These are phyloP conservation scores for Danio rerio DNA, from an alignment of 2,113 vertebrate genomes.

Conservation along the genomic window GRCz12tu NC_133177.1:4262001-4262500, in stretches of 20 bases:
- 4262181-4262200: conserved; percentile 13
- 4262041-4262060: conserved; percentile 26
- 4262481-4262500: too few relatives aligned
- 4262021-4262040: not conserved
- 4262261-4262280: not conserved
- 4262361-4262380: not conserved
- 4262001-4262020: conserved; percentile 11
- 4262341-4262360: not conserved
- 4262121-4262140: not conserved
- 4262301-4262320: not conserved
- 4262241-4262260: conserved; percentile 62
- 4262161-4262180: not conserved
- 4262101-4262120: not conserved
- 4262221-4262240: not conserved
- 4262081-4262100: conserved; percentile 19
- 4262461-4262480: too few relatives aligned
- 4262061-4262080: conserved; percentile 29
- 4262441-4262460: not conserved
- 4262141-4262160: conserved; percentile 33
- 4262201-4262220: conserved; percentile 9
- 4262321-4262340: not conserved
- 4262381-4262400: not conserved
- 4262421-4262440: not conserved
- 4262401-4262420: too few relatives aligned
- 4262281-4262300: conserved; percentile 5